These are phyloP conservation scores for Tetraneura akinire DNA, from an alignment of 1,140 invertebrate genomes.

Conservation along the genomic window DNA sequence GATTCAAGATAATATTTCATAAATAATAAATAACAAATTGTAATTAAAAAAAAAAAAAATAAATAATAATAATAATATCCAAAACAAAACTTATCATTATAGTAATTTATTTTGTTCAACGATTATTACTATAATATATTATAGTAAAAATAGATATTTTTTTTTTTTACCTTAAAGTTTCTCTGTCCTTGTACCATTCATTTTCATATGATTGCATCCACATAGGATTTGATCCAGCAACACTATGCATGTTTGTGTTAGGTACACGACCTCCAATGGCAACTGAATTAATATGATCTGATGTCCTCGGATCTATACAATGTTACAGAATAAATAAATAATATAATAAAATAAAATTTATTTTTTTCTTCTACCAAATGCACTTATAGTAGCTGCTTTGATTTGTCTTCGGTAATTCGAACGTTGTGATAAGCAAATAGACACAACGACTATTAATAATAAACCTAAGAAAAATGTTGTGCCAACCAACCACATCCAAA, in stretches of 20 bases:
- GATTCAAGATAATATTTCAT: no score
- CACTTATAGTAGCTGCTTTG: slow-evolving; percentile 90
- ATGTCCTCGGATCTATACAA: slow-evolving; percentile 10
- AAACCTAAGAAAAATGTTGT: slow-evolving; percentile 76
- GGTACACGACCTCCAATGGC: slow-evolving; percentile 69
- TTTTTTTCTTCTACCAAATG: slow-evolving; percentile 85
- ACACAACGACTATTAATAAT: slow-evolving; percentile 75
- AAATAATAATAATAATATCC: no score
- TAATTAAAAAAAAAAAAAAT: no score
- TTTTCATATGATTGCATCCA: slow-evolving; percentile 94
- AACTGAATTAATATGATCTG: slow-evolving; percentile 10
- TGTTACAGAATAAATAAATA: background rate
- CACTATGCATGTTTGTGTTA: slow-evolving; percentile 91
- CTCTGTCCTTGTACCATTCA: slow-evolving; percentile 90
- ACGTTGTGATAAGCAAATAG: slow-evolving; percentile 79
- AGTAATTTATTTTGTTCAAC: no score
- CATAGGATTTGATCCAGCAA: slow-evolving; percentile 91
- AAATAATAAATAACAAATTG: no score
- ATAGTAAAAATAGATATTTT: no score
- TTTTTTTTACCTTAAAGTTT: slow-evolving; percentile 65
- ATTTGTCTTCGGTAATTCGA: slow-evolving; percentile 80
- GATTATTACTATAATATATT: no score
- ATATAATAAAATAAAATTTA: no score
- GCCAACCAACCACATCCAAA: slow-evolving; percentile 76
- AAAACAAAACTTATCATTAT: no score